Evolutionary conservation across 1,140 invertebrate genomes (phyloP).

Genomic region (Drosophila micromelanica): DNA sequence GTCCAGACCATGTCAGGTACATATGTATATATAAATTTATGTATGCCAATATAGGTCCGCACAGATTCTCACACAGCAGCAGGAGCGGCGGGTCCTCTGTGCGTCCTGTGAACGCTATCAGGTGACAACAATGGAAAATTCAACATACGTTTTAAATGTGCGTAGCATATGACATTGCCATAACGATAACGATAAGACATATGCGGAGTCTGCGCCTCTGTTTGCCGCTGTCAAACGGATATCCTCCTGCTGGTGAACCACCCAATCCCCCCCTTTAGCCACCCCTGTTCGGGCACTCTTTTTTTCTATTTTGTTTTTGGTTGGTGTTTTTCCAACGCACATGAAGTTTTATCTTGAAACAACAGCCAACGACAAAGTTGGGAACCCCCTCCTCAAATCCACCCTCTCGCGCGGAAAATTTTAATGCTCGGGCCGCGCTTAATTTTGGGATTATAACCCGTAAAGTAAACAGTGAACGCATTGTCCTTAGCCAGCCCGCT

Average conservation of each 20-base stretch:
- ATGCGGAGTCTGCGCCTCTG: constrained; percentile 11
- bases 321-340: constrained; percentile 75
- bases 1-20: constrained; percentile 40
- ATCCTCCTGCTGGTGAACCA: constrained; percentile 9
- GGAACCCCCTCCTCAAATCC: constrained; percentile 5
- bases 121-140: constrained; percentile 64
- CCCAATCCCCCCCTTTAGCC: background rate
- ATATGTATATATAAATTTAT: background rate
- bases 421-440: constrained; percentile 79
- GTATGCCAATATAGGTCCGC: background rate
- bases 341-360: constrained; percentile 82
- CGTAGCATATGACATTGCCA: constrained; percentile 75
- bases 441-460: constrained; percentile 83
- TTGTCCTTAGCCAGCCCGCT: constrained; percentile 58
- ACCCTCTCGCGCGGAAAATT: constrained; percentile 57
- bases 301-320: constrained; percentile 9
- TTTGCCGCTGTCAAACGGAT: constrained; percentile 47
- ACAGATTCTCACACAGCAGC: constrained; percentile 34
- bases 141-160: constrained; percentile 80
- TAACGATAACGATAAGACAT: constrained; percentile 70
- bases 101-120: constrained; percentile 38
- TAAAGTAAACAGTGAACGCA: constrained; percentile 75
- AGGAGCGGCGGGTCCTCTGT: constrained; percentile 32
- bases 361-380: constrained; percentile 63
- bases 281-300: constrained; percentile 23